Evolutionary conservation across 2,113 vertebrate genomes (phyloP).

Genomic region (Hystrix brachyura): DNA sequence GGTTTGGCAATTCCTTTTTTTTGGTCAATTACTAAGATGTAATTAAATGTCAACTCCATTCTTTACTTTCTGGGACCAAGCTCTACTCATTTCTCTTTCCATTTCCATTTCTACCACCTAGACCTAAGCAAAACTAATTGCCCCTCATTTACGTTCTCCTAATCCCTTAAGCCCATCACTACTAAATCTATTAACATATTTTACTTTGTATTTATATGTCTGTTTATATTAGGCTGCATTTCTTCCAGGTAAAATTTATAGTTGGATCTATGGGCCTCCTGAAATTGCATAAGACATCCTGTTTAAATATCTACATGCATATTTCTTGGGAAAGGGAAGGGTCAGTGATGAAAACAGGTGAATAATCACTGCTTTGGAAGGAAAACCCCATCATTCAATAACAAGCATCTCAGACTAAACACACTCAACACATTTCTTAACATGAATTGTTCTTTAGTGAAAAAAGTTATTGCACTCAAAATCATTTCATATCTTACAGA

Average conservation of each 20-base stretch:
- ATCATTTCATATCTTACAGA: background rate
- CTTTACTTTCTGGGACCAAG: background rate
- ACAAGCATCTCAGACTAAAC: background rate
- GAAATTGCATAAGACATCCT: background rate
- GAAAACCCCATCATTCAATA: background rate
- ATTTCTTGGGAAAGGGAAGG: background rate
- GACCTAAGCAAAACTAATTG: background rate
- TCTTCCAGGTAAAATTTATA: background rate
- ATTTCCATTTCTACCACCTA: background rate
- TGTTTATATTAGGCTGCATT: background rate
- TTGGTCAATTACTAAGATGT: background rate
- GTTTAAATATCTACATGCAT: background rate
- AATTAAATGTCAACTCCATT: slow-evolving; percentile 1
- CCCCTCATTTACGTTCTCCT: background rate
- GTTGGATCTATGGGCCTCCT: background rate
- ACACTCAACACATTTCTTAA: background rate
- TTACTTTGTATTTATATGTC: background rate
- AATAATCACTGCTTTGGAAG: background rate
- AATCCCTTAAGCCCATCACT: background rate
- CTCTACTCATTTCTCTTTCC: background rate
- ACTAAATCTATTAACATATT: background rate
- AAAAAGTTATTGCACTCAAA: background rate
- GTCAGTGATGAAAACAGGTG: background rate
- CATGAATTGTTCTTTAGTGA: background rate
- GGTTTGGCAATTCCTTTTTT: background rate